Percentiles rank a stretch among this genome's conserved stretches.
These are phyloP conservation scores for Bufo gargarizans DNA, from an alignment of 2,113 vertebrate genomes.

Conservation along the genomic window DNA sequence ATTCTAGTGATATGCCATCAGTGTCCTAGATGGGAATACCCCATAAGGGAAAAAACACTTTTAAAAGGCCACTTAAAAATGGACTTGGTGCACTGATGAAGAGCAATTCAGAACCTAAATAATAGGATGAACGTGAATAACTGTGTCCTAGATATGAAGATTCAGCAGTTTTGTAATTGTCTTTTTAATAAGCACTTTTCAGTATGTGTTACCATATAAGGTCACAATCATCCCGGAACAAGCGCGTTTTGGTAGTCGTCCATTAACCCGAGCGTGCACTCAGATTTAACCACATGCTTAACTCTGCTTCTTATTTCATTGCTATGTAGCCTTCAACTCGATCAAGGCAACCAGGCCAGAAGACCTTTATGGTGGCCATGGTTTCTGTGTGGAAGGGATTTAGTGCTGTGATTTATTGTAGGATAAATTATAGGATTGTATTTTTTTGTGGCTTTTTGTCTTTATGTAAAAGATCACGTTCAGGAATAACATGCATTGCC, in stretches of 20 bases:
- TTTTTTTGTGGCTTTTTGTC: not conserved
- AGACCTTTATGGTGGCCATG: not conserved
- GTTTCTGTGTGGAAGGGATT: not conserved
- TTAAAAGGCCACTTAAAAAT: too few species aligned
- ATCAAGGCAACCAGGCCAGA: not conserved
- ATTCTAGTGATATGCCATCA: too few species aligned
- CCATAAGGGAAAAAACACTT: too few species aligned
- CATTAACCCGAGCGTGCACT: slow-evolving; percentile 8
- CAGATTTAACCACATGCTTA: slow-evolving; percentile 19
- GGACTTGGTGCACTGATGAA: too few species aligned
- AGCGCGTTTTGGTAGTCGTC: not conserved
- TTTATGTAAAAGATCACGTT: not conserved
- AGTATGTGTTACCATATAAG: slow-evolving; percentile 13
- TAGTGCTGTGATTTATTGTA: not conserved
- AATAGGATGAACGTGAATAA: not conserved
- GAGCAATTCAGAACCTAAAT: too few species aligned
- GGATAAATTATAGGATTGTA: not conserved
- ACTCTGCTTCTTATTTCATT: not conserved
- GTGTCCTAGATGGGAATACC: too few species aligned
- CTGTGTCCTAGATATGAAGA: not conserved
- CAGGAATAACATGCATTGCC: too few species aligned
- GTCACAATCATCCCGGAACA: not conserved
- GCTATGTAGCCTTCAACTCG: not conserved
- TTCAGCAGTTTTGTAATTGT: not conserved
- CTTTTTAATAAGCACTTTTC: not conserved